Percentiles rank a stretch among this genome's conserved stretches.
These are phyloP conservation scores for Disparrhopalites patrizii DNA, from an alignment of 2,888 invertebrate genomes.

Conservation along the genomic window DNA sequence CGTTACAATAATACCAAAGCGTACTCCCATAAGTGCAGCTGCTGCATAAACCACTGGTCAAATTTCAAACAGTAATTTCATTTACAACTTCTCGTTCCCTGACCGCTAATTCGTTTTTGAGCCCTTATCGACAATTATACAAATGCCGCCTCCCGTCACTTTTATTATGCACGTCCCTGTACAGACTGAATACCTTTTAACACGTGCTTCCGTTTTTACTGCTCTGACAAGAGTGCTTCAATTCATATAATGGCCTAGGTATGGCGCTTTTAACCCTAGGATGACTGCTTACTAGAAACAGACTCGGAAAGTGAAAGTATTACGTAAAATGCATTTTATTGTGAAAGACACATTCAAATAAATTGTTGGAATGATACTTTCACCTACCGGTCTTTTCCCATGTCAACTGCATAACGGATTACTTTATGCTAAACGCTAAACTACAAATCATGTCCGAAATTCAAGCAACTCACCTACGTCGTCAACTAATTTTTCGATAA, in stretches of 20 bases:
- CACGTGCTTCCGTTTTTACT: too few relatives aligned
- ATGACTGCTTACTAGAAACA: too few relatives aligned
- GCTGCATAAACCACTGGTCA: slow-evolving; percentile 33
- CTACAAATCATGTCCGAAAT: too few relatives aligned
- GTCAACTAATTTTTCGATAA: slow-evolving; percentile 46
- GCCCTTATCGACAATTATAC: slow-evolving; percentile 13
- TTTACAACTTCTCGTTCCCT: slow-evolving; percentile 26
- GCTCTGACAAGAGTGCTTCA: too few relatives aligned
- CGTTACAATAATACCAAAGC: too few relatives aligned
- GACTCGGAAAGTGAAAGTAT: too few relatives aligned
- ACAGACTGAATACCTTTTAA: too few relatives aligned
- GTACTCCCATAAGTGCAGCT: slow-evolving; percentile 32
- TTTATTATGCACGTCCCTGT: too few relatives aligned
- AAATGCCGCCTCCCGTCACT: slow-evolving; percentile 9
- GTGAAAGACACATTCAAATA: neutral
- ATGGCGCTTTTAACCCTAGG: too few relatives aligned
- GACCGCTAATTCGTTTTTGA: slow-evolving; percentile 15
- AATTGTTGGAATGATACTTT: neutral
- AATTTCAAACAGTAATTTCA: slow-evolving; percentile 24
- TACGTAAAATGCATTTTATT: too few relatives aligned
- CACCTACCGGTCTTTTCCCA: neutral
- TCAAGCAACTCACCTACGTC: slow-evolving; percentile 43
- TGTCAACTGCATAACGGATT: too few relatives aligned
- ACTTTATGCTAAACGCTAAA: neutral
- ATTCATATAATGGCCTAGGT: too few relatives aligned